phyloP scores from a whole-genome alignment of 2,797 vertebrate genomes.

The Tenualosa thibaudeaui region DNA sequence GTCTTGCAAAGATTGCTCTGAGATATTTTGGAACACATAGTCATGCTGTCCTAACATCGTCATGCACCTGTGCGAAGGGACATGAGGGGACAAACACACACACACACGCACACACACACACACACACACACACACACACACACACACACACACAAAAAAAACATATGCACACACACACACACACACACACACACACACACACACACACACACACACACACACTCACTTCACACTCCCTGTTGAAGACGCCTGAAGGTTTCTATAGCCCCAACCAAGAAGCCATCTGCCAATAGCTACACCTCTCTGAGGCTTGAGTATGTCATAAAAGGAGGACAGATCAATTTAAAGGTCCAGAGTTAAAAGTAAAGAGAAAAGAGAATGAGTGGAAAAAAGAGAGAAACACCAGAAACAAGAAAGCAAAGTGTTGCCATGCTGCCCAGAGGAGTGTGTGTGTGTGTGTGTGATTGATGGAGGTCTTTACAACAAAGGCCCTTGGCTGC shows the following conservation, averaged over 20 bases:
- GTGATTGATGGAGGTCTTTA: conserved; percentile 39
- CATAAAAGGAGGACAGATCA: conserved; percentile 18
- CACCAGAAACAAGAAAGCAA: not conserved
- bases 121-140: no score
- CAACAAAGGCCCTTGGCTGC: conserved; percentile 25
- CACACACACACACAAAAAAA: no score
- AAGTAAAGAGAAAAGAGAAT: not conserved
- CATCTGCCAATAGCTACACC: not conserved
- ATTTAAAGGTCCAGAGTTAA: not conserved
- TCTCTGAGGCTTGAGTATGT: not conserved
- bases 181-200: no score
- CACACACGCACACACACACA: no score
- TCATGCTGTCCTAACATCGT: not conserved
- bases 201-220: no score
- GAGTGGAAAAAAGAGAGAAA: not conserved
- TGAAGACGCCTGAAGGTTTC: not conserved
- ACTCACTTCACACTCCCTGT: not conserved
- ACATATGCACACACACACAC: no score
- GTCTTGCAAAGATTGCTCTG: not conserved
- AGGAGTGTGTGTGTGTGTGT: not conserved
- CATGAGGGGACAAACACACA: no score
- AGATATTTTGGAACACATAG: not conserved
- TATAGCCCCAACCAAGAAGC: not conserved
- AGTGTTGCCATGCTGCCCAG: not conserved
- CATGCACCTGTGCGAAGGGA: not conserved